Evolutionary conservation across 2,797 vertebrate genomes (phyloP).

Genomic region (Chanos chanos): DNA sequence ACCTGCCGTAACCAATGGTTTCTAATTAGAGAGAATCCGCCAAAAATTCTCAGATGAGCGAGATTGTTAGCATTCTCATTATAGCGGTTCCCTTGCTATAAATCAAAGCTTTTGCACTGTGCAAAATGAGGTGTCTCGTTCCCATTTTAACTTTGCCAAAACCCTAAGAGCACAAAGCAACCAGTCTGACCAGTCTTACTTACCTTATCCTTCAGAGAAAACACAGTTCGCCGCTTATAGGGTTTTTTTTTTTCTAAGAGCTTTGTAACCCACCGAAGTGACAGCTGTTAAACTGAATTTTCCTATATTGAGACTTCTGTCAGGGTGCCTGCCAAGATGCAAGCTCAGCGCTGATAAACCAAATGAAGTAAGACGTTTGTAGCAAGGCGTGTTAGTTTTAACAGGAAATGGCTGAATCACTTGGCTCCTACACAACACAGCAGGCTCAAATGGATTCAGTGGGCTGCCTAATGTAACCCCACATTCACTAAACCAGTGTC

Average conservation of each 20-base stretch:
- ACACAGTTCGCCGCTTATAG: conserved; percentile 1
- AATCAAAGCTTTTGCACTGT: conserved; percentile 67
- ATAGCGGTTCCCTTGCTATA: conserved; percentile 69
- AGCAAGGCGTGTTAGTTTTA: conserved; percentile 16
- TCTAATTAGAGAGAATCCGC: conserved; percentile 74
- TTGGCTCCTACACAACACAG: conserved; percentile 56
- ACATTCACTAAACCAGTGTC: too few species aligned
- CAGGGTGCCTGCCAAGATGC: conserved; percentile 56
- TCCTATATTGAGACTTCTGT: conserved; percentile 61
- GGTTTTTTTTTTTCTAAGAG: conserved; percentile 57
- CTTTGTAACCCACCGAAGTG: conserved; percentile 59
- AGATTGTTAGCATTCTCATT: conserved; percentile 74
- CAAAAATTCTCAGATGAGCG: conserved; percentile 66
- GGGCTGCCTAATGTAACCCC: conserved; percentile 51
- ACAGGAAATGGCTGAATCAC: conserved; percentile 41
- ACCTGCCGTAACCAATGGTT: conserved; percentile 67
- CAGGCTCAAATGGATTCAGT: conserved; percentile 39
- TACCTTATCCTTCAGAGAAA: conserved; percentile 41
- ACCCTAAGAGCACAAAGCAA: conserved; percentile 31
- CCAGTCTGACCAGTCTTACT: conserved; percentile 50
- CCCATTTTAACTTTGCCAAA: too few species aligned
- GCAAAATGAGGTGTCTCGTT: too few species aligned
- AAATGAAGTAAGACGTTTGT: conserved; percentile 60
- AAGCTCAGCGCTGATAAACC: conserved; percentile 54
- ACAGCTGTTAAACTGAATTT: conserved; percentile 69